Percentiles rank a stretch among this genome's conserved stretches.
phyloP scores from a whole-genome alignment of 2,113 vertebrate genomes.

The Cinclus cinclus region DNA sequence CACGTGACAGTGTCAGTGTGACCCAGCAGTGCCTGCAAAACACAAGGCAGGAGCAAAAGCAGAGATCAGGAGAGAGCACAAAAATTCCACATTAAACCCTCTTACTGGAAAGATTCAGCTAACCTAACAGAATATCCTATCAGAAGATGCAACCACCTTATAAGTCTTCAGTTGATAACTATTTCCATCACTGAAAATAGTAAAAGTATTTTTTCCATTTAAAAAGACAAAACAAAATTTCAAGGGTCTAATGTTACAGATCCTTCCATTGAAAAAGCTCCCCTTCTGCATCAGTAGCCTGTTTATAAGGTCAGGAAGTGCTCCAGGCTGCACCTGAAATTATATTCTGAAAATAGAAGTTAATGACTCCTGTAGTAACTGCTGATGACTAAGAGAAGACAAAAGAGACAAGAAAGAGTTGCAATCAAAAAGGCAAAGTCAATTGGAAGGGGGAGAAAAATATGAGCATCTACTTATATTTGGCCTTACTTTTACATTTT shows the following conservation, averaged over 20 bases:
- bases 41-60: neutral
- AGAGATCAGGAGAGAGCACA: neutral
- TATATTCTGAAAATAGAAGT: neutral
- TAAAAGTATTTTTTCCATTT: neutral
- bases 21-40: slow-evolving; percentile 88
- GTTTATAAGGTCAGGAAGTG: neutral
- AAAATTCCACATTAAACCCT: neutral
- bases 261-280: neutral
- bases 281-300: neutral
- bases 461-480: neutral
- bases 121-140: neutral
- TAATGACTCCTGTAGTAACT: neutral
- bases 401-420: neutral
- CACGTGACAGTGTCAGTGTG: slow-evolving; percentile 95
- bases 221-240: neutral
- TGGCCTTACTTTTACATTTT: neutral
- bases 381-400: neutral
- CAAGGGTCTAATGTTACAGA: neutral
- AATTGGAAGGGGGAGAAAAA: neutral
- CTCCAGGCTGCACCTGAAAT: neutral
- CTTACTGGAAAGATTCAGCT: neutral
- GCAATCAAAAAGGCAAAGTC: neutral
- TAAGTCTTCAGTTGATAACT: neutral
- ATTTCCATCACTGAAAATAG: neutral
- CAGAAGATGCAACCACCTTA: neutral